Evolutionary conservation across 2,113 vertebrate species (phyloP), one percentile per base, ranked within the genome.

Genomic region (Tragelaphus scriptus): DNA sequence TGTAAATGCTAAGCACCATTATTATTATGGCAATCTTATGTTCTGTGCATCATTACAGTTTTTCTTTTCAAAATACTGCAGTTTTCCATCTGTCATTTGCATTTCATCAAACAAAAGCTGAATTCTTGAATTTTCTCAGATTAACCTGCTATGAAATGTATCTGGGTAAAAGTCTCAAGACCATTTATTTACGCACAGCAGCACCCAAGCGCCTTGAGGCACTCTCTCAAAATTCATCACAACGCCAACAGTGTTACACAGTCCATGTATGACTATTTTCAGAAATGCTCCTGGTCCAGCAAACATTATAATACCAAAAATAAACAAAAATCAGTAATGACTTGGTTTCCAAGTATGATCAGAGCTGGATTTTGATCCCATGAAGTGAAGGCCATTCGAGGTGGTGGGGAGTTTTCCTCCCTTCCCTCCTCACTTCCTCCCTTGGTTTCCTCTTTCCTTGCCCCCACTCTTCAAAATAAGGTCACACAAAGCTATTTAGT

Each of bases 21-120:
- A 97, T 17, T 97, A 77, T 90, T 98, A 97, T 92, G 51, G 80
- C 77, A 89, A 96, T 96, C 90, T 97, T 77, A 85, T 97, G 81
- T 87, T 97, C 51, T 88, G 17, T 14, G 93, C 92, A 90, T 93
- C 90, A 89, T 89, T 96, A 75, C 56, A 19, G 91, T 91, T 96
- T 95, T 95, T 97, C 92, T 97, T 98, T 97, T 96, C 63, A 61
- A 98, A 97, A 77, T 56, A 95, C 92, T 82, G 28, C 47, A 92
- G 26, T 98, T 96, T 65, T 65, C 98, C 88, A 91, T 98, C 97
- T 98, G 65, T 97, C 97, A 98, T 91, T 91, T 97, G 79, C 77
- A 97, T 95, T 85, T 88, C 55, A 97, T 93, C 91, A 96, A 14
- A 89, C 25, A 71, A 6, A 97, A 93, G 91, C 44, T 1, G 56